Conservation (phyloP, 2,888 invertebrate genomes). For the Ichneumoninae sp. region DNA sequence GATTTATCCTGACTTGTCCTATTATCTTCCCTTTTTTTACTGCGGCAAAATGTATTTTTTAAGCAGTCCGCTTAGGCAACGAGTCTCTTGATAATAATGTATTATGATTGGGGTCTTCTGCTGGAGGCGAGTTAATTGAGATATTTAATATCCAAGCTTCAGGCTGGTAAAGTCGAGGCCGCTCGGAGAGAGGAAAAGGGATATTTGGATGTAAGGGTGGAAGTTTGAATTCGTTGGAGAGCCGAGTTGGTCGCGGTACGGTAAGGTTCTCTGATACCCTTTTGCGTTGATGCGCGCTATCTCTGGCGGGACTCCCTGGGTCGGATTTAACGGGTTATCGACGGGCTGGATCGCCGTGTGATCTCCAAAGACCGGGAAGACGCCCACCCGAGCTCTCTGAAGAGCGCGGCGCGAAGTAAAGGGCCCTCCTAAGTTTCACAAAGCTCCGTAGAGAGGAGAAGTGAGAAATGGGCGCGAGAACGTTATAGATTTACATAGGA, state of each 20-base stretch:
- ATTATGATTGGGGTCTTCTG: not conserved
- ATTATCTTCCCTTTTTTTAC: slow-evolving; percentile 1
- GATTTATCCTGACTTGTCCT: not conserved
- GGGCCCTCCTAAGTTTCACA: slow-evolving; percentile 24
- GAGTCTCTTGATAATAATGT: not conserved
- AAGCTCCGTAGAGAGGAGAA: not conserved
- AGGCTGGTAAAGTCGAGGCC: not conserved
- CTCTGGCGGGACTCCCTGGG: slow-evolving; percentile 9
- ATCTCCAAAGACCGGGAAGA: not conserved
- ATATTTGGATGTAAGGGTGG: slow-evolving; percentile 6
- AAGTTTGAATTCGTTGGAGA: not conserved
- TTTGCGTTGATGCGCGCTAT: slow-evolving; percentile 11
- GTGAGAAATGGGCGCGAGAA: slow-evolving; percentile 2
- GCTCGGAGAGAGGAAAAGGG: not conserved
- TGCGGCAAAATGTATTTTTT: not conserved
- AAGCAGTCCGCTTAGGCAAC: not conserved
- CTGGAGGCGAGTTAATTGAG: not conserved
- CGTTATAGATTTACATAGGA: slow-evolving; percentile 13
- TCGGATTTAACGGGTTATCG: slow-evolving; percentile 35
- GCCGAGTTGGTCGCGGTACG: not conserved
- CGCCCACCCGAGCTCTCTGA: not conserved
- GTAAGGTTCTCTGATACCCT: not conserved
- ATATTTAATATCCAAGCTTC: not conserved
- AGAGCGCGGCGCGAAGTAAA: not conserved
- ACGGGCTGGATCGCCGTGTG: slow-evolving; percentile 1